phyloP scores from a whole-genome alignment of 2,113 vertebrate genomes.

The Ovis aries region DNA sequence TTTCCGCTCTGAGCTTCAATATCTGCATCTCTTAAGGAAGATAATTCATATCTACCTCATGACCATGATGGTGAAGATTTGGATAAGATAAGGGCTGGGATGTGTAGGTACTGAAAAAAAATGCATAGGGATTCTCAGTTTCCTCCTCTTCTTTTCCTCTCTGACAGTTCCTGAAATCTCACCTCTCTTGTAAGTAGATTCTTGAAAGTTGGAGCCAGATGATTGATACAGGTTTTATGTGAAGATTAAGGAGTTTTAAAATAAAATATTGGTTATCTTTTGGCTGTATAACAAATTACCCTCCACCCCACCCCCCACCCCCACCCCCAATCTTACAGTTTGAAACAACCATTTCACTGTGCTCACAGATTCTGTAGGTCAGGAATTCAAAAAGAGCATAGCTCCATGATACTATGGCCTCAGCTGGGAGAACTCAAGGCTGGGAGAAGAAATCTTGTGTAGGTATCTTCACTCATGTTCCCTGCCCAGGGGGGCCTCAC shows the following conservation, averaged over 20 bases:
- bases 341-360: not conserved
- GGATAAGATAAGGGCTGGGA: not conserved
- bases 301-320: fast-evolving
- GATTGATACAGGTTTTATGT: not conserved
- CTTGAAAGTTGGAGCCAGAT: not conserved
- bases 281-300: not conserved
- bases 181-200: not conserved
- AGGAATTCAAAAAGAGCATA: not conserved
- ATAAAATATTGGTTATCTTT: not conserved
- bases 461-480: not conserved
- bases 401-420: not conserved
- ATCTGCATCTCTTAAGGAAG: not conserved
- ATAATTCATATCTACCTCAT: not conserved
- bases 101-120: not conserved
- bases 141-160: not conserved
- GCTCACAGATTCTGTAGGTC: not conserved
- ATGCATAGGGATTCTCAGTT: not conserved
- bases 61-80: not conserved
- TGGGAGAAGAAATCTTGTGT: not conserved
- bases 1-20: not conserved
- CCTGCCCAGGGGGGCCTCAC: not conserved
- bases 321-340: not conserved
- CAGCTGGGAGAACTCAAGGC: not conserved
- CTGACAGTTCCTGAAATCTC: not conserved
- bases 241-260: not conserved